A percentile compares a stretch with the other conserved stretches of the same genome.
Conservation (phyloP, 2,113 vertebrate genomes). For the Lates calcarifer region DNA sequence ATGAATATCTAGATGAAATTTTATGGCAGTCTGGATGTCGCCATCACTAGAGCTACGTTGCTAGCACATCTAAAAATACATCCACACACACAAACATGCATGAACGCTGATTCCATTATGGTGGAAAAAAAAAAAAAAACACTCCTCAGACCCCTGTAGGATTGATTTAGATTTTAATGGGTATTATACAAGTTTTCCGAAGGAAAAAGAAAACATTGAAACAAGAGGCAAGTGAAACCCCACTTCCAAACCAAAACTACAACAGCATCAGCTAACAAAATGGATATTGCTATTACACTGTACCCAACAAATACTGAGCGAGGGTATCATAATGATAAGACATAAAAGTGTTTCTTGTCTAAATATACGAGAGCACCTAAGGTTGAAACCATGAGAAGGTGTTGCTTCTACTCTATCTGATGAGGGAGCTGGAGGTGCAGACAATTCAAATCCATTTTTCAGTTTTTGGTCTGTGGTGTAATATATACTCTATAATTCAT, state of each 20-base stretch:
- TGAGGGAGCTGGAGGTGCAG: constrained; percentile 67
- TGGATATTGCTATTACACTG: constrained; percentile 81
- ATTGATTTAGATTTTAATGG: constrained; percentile 84
- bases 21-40: too few relatives aligned
- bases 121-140: background rate
- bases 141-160: constrained; percentile 27
- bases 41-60: background rate
- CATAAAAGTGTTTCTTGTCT: constrained; percentile 78
- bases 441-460: constrained; percentile 61
- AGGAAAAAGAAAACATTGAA: constrained; percentile 82
- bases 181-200: constrained; percentile 82
- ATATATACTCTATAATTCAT: constrained; percentile 72
- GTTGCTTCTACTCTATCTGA: constrained; percentile 62
- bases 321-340: constrained; percentile 81
- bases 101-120: background rate
- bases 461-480: constrained; percentile 77
- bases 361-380: constrained; percentile 71
- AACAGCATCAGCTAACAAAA: constrained; percentile 80
- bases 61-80: background rate
- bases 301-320: constrained; percentile 81
- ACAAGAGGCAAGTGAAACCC: constrained; percentile 77
- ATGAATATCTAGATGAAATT: background rate
- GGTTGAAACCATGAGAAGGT: constrained; percentile 70
- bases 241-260: constrained; percentile 83
- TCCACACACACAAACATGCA: constrained; percentile 11